A percentile compares a stretch with the other conserved stretches of the same genome.
Evolutionary conservation across 2,888 invertebrate species (phyloP).

Genomic region (Loripinus fragilis): DNA sequence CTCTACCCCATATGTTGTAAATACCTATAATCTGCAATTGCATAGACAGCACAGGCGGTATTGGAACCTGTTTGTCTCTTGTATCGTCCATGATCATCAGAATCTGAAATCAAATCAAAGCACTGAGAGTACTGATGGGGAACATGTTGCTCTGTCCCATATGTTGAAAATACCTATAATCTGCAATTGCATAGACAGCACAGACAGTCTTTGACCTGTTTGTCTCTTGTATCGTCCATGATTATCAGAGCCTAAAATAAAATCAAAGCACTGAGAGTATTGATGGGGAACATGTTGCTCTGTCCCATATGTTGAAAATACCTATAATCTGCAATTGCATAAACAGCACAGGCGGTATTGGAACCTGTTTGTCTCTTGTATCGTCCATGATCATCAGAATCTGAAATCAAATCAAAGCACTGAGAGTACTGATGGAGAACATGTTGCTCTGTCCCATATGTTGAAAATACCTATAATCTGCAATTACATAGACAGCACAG

Average conservation of each 20-base stretch:
- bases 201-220: slow-evolving; percentile 84
- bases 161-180: slow-evolving; percentile 92
- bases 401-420: background rate
- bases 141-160: slow-evolving; percentile 32
- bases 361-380: slow-evolving; percentile 13
- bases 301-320: slow-evolving; percentile 87
- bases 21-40: slow-evolving; percentile 98
- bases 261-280: background rate
- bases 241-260: background rate
- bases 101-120: background rate
- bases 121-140: too few relatives aligned
- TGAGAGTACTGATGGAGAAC: too few relatives aligned
- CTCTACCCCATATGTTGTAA: slow-evolving; percentile 84
- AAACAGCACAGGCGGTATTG: slow-evolving; percentile 88
- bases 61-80: slow-evolving; percentile 4
- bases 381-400: background rate
- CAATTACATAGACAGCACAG: too few relatives aligned
- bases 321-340: slow-evolving; percentile 96
- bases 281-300: slow-evolving; percentile 3
- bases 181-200: slow-evolving; percentile 94
- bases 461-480: too few relatives aligned
- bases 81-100: background rate
- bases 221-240: slow-evolving; percentile 5
- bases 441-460: too few relatives aligned
- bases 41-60: slow-evolving; percentile 89